A percentile compares a stretch with the other conserved stretches of the same genome.
These are phyloP conservation scores for Mermis nigrescens DNA, from an alignment of 2,888 invertebrate genomes.

Conservation along the genomic window DNA sequence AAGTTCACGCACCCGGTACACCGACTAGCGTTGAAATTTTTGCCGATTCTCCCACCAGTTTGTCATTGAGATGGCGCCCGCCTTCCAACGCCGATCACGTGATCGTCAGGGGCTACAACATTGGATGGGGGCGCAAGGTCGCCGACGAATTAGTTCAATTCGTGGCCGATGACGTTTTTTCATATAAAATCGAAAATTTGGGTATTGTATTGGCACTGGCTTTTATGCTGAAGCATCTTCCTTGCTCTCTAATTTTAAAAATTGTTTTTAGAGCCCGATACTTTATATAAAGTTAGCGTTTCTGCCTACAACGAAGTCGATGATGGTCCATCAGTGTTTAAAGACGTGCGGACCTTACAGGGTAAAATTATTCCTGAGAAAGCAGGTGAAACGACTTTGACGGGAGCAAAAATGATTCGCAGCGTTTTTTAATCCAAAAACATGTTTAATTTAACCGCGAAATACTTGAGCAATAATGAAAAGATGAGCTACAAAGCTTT, in stretches of 20 bases:
- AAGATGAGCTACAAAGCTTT: too few relatives aligned
- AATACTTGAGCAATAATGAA: too few relatives aligned
- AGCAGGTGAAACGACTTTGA: too few relatives aligned
- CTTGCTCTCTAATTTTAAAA: background rate
- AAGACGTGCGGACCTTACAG: background rate
- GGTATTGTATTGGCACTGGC: too few relatives aligned
- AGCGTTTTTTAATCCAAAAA: too few relatives aligned
- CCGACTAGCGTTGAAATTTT: background rate
- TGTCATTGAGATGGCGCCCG: constrained; percentile 2
- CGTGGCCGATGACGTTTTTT: background rate
- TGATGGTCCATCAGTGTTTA: constrained; percentile 2
- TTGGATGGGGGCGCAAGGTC: background rate
- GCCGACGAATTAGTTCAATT: background rate
- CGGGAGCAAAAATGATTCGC: too few relatives aligned
- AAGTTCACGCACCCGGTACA: background rate
- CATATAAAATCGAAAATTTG: background rate
- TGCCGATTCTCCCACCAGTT: background rate
- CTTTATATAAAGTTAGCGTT: constrained; percentile 1
- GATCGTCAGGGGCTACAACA: constrained; percentile 9
- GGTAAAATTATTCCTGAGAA: too few relatives aligned
- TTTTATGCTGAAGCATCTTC: too few relatives aligned
- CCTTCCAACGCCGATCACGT: background rate
- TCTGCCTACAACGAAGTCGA: constrained; percentile 9
- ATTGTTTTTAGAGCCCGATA: constrained; percentile 9
- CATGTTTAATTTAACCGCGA: too few relatives aligned